Percentiles rank a stretch among this genome's conserved stretches.
These are phyloP conservation scores for Synanthedon andrenaeformis DNA, from an alignment of 2,888 invertebrate genomes.

Conservation along the genomic window DNA sequence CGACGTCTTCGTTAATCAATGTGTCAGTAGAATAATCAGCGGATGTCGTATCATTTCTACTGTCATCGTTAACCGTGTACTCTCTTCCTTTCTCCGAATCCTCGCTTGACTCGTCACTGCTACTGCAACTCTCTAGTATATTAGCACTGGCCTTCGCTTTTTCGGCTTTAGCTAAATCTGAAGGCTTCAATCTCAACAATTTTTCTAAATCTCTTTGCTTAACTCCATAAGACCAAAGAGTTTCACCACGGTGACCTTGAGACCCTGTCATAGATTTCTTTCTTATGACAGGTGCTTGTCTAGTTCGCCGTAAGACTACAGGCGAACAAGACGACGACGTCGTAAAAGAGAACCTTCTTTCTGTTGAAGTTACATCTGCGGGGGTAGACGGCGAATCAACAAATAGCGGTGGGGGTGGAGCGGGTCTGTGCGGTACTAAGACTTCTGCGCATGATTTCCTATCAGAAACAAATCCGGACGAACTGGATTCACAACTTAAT, in stretches of 20 bases:
- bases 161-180: constrained; percentile 51
- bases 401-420: constrained; percentile 58
- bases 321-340: constrained; percentile 50
- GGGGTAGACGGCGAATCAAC: constrained; percentile 36
- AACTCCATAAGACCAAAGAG: constrained; percentile 63
- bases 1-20: constrained; percentile 49
- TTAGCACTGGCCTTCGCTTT: constrained; percentile 22
- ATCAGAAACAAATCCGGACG: constrained; percentile 62
- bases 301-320: constrained; percentile 38
- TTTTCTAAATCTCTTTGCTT: constrained; percentile 59
- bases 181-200: constrained; percentile 50
- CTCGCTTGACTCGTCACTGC: constrained; percentile 40
- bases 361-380: constrained; percentile 22
- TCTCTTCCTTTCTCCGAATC: constrained; percentile 40
- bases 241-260: constrained; percentile 40
- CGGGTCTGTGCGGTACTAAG: constrained; percentile 48
- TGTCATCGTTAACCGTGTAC: constrained; percentile 48
- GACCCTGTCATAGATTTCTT: constrained; percentile 46
- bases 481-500: constrained; percentile 58
- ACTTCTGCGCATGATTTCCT: constrained; percentile 41
- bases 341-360: constrained; percentile 43
- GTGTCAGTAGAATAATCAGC: constrained; percentile 62
- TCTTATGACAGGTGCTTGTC: constrained; percentile 59
- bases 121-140: constrained; percentile 26
- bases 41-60: constrained; percentile 48